These are phyloP conservation scores for Drosophila littoralis DNA, from an alignment of 1,140 invertebrate species.

Conservation along the genomic window DNA sequence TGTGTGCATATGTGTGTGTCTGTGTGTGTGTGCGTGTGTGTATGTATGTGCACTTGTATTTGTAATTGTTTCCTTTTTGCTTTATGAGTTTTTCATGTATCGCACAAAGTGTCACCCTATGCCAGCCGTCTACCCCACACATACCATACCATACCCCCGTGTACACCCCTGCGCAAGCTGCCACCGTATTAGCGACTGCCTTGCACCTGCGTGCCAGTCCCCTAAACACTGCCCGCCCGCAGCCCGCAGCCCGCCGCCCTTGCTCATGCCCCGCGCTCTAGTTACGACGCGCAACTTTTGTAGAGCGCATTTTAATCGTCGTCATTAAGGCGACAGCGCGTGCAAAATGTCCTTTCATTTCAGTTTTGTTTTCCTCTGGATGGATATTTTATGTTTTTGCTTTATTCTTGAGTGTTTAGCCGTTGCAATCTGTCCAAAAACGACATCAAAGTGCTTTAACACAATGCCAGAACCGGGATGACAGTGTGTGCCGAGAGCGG, in stretches of 20 bases:
- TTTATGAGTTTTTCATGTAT: conserved; percentile 73
- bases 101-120: conserved; percentile 61
- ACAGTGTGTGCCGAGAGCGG: not conserved
- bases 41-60: conserved; percentile 41
- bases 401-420: conserved; percentile 30
- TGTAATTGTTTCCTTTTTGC: conserved; percentile 78
- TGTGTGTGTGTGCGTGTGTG: conserved; percentile 18
- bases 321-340: conserved; percentile 70
- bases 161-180: not conserved
- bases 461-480: conserved; percentile 27
- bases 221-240: not conserved
- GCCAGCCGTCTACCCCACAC: conserved; percentile 8
- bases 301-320: conserved; percentile 72
- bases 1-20: conserved; percentile 17
- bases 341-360: conserved; percentile 68
- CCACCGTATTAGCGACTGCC: conserved; percentile 5
- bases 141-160: too few relatives aligned
- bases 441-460: conserved; percentile 47
- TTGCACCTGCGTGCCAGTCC: conserved; percentile 37
- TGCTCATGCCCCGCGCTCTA: conserved; percentile 2
- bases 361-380: conserved; percentile 29
- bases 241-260: not conserved
- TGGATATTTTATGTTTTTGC: conserved; percentile 21
- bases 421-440: conserved; percentile 36
- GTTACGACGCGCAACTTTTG: conserved; percentile 27